Percentiles rank a stretch among this genome's conserved stretches.
Evolutionary conservation across 2,113 vertebrate species (phyloP).

Genomic region (Labeo rohita): DNA sequence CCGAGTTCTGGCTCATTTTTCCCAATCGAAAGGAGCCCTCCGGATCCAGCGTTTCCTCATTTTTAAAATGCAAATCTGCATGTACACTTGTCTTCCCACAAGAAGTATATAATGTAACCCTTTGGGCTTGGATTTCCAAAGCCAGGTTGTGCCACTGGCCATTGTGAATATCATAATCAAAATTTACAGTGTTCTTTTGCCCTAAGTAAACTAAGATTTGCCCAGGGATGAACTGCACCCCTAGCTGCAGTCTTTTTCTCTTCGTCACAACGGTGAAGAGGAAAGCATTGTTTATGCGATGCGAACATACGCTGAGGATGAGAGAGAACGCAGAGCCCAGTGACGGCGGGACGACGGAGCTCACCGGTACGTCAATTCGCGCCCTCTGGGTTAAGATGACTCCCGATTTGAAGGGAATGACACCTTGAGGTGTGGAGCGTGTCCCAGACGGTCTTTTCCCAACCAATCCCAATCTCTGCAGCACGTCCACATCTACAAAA

Average conservation of each 20-base stretch:
- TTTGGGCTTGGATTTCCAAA: constrained; percentile 80
- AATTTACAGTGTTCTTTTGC: constrained; percentile 85
- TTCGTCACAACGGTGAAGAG: constrained; percentile 87
- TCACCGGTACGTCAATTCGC: constrained; percentile 81
- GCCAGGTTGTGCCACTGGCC: constrained; percentile 94
- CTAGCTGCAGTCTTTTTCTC: constrained; percentile 88
- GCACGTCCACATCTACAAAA: constrained; percentile 91
- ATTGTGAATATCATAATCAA: constrained; percentile 91
- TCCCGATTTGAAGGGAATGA: constrained; percentile 90
- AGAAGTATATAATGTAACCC: constrained; percentile 85
- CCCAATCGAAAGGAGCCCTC: constrained; percentile 91
- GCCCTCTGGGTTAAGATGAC: constrained; percentile 90
- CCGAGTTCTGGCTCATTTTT: constrained; percentile 85
- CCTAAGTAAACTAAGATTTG: constrained; percentile 85
- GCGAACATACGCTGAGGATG: constrained; percentile 89
- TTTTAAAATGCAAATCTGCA: constrained; percentile 82
- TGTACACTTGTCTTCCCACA: constrained; percentile 85
- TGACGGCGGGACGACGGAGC: constrained; percentile 76
- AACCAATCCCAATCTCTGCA: constrained; percentile 88
- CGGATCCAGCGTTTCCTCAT: constrained; percentile 82
- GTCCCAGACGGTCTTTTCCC: constrained; percentile 76
- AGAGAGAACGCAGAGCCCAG: constrained; percentile 82
- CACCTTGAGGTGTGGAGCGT: constrained; percentile 75
- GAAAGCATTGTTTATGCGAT: constrained; percentile 92
- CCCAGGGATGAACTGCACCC: constrained; percentile 87